Evolutionary conservation across 2,888 invertebrate species (phyloP), one percentile per base, ranked within the genome.

Genomic region (Caenorhabditis sp.): DNA sequence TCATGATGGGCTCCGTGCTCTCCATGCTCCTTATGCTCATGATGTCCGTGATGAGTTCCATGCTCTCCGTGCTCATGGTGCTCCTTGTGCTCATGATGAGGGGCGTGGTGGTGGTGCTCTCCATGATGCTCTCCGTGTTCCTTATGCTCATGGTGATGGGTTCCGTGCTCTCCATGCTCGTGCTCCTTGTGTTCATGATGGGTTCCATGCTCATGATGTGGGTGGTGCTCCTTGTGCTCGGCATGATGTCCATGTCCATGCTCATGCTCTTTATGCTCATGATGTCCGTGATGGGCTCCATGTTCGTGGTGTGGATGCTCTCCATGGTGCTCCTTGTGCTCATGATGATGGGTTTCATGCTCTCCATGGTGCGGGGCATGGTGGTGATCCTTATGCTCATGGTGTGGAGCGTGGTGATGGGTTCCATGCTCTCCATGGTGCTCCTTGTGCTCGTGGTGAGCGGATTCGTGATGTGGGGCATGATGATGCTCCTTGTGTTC

Each of bases 381-480:
- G 35, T 77, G 77, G 56, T 76, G 76, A 15, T 20, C 47, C 9
- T 35, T 35, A 37, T 74, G 56, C 40, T 51, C 68, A 11, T 58
- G 51, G 69, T 78, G 78, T 18, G 68, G 76, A 18, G 40, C 3
- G n/a, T 18, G 18, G 9, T 47, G 47, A 4, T 58, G 56, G 6
- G 35, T n/a, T 40, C 58, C 77, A 9, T 77, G 77, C 15, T 68
- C 50, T 51, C 58, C 67, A 24, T 77, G 77, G 56, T 76, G 76
- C n/a, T 20, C 47, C 9, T 35, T 35, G 47, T 74, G 56, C 40
- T 51, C 68, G n/a, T 58, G 51, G 69, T 78, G 78, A 26, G 68
- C 67, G 24, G 40, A 9, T 47, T 18, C 47, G 9, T 47, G 47
- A 4, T 58, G 4, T 18, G 62, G 26, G 77, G 68, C 62, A 32